These are phyloP conservation scores for Nematostella vectensis DNA, from an alignment of 92 coral and sea anemone genomes.

Conservation along the genomic window DNA sequence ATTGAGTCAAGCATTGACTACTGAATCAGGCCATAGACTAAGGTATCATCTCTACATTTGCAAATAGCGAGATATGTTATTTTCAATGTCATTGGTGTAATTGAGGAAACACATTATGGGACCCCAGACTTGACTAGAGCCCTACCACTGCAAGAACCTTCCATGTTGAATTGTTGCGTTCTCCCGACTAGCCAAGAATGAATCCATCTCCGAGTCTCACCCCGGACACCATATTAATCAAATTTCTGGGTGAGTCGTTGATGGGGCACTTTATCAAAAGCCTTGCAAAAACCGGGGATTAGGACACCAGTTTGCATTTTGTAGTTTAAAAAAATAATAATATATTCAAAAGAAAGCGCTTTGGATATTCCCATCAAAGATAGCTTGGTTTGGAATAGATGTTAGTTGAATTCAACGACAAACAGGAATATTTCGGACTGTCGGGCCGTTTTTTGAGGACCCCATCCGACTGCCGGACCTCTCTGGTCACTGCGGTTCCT, in stretches of 20 bases:
- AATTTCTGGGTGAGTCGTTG: constrained; percentile 16
- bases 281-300: constrained; percentile 11
- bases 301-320: constrained; percentile 17
- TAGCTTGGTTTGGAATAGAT: too few species aligned
- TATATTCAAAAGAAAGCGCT: too few species aligned
- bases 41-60: background rate
- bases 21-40: background rate
- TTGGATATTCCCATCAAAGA: too few species aligned
- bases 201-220: constrained; percentile 20
- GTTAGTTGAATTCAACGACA: too few species aligned
- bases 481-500: too few species aligned
- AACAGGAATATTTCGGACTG: too few species aligned
- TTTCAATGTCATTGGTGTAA: background rate
- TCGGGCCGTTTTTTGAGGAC: too few species aligned
- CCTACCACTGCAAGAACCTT: constrained; percentile 18
- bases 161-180: constrained; percentile 18
- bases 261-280: constrained; percentile 32
- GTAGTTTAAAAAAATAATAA: background rate
- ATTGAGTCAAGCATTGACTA: background rate
- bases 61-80: background rate
- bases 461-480: too few species aligned
- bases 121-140: constrained; percentile 30
- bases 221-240: constrained; percentile 20
- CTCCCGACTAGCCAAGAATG: constrained; percentile 18
- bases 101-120: constrained; percentile 3